Evolutionary conservation across 2,888 invertebrate species (phyloP).

Genomic region (Sceliomorpha sp.): DNA sequence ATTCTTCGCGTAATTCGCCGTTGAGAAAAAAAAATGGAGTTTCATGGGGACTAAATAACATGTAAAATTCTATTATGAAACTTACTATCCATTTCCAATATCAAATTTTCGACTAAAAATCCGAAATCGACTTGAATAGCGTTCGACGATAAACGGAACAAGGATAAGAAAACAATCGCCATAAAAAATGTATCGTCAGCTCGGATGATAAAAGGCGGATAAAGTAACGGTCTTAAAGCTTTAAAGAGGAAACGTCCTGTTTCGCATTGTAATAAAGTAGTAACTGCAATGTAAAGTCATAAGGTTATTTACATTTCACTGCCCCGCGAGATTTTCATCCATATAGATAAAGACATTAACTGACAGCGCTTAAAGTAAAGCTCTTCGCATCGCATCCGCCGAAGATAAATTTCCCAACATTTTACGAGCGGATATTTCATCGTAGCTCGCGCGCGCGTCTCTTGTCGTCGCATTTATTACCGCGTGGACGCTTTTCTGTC

Average conservation of each 20-base stretch:
- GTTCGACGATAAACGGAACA: slow-evolving; percentile 19
- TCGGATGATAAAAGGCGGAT: slow-evolving; percentile 37
- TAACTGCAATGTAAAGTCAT: slow-evolving; percentile 48
- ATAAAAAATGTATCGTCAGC: slow-evolving; percentile 16
- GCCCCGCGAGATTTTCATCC: slow-evolving; percentile 49
- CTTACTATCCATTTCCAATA: too few species aligned
- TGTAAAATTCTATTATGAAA: too few species aligned
- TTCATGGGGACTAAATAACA: too few species aligned
- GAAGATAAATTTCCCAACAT: slow-evolving; percentile 47
- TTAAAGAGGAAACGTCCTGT: slow-evolving; percentile 30
- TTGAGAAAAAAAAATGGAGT: too few species aligned
- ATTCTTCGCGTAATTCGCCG: too few species aligned
- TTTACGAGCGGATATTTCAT: slow-evolving; percentile 54
- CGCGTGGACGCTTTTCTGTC: slow-evolving; percentile 43
- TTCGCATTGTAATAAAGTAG: slow-evolving; percentile 42
- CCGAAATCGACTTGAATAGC: not conserved
- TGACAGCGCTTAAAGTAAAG: slow-evolving; percentile 49
- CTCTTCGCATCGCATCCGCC: slow-evolving; percentile 44
- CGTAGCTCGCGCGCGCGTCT: slow-evolving; percentile 38
- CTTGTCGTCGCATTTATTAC: slow-evolving; percentile 51
- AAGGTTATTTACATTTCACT: slow-evolving; percentile 53
- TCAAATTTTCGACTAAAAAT: too few species aligned
- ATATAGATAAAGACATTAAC: slow-evolving; percentile 55
- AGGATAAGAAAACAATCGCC: slow-evolving; percentile 1
- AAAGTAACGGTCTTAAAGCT: slow-evolving; percentile 30